Conservation (phyloP, 2,888 invertebrate species). For the Eupithecia exiguata region DNA sequence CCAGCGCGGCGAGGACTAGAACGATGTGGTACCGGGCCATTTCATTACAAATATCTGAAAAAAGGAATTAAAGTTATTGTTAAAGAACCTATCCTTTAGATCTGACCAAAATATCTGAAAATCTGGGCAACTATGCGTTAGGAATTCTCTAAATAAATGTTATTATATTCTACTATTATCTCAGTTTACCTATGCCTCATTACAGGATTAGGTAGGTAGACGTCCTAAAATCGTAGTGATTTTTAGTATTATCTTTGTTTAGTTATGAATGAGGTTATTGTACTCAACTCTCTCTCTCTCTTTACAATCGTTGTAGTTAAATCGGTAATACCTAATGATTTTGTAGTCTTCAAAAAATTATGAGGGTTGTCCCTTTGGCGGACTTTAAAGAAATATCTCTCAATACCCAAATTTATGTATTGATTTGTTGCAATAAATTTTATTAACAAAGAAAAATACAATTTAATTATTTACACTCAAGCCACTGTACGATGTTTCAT, state of each 20-base stretch:
- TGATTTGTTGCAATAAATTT: not conserved
- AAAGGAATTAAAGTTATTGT: slow-evolving; percentile 48
- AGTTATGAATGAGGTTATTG: not conserved
- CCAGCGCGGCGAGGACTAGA: slow-evolving; percentile 63
- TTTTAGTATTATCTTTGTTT: not conserved
- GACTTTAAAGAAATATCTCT: not conserved
- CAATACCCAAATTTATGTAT: not conserved
- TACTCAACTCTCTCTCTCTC: not conserved
- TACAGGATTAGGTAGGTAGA: not conserved
- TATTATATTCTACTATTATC: not conserved
- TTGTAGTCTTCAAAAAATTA: not conserved
- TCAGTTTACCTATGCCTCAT: not conserved
- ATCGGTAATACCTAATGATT: too few species aligned
- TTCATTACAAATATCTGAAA: slow-evolving; percentile 57
- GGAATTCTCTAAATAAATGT: not conserved
- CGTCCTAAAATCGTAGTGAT: not conserved
- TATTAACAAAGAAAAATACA: too few species aligned
- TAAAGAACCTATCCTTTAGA: not conserved
- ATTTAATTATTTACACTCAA: not conserved
- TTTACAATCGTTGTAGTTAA: too few species aligned
- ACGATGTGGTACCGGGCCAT: slow-evolving; percentile 70
- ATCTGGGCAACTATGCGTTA: not conserved
- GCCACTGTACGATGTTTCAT: not conserved
- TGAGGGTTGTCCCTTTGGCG: not conserved
- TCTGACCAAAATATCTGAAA: not conserved